Evolutionary conservation across 2,113 vertebrate species (phyloP), one percentile per base, ranked within the genome.

Genomic region (Sorex araneus): DNA sequence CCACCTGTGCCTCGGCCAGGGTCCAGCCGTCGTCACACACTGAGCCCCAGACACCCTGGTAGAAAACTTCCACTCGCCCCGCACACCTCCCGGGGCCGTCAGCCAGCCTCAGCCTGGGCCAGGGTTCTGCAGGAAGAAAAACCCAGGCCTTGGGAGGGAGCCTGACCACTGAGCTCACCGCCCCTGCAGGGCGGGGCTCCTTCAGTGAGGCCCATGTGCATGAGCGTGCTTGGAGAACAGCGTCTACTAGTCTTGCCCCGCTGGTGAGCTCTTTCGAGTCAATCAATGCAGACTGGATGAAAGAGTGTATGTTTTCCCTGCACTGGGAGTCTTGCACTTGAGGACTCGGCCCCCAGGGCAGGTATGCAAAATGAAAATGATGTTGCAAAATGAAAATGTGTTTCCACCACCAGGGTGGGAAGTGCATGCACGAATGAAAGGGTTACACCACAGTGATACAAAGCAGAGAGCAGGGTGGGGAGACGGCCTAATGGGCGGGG

Each of bases 31-130:
- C 92, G 54, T 86, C 87, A 3, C 96, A 97, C 47, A 96, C 76
- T 0, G 94, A 89, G 1, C 96, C 95, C 81, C 93, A 97, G 13
- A 64, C 84, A 6, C 94, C 94, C 30, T 80, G 79, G 80, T 96
- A 90, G 87, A 30, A 95, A 45, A 97, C 78, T 34, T 97, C 95
- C 36, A 95, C 96, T 6, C 91, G 34, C 2, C 91, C 99, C 0
- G 91, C 96, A 95, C 98, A 97, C 0, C 60, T 87, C 8, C 95
- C 32, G 0, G 63, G 95, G 50, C 95, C 94, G 0, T 79, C 87
- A 7, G 89, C 82, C 16, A 97, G 82, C 67, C 87, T 89, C 81
- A 96, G 97, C 0, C 75, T 64, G 0, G 74, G 82, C 88, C 45
- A 34, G 21, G 7, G 54, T n/a, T 80, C 94, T 95, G 74, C 0